Evolutionary conservation across 2,888 invertebrate genomes (phyloP).

Genomic region (Latrodectus hesperus): DNA sequence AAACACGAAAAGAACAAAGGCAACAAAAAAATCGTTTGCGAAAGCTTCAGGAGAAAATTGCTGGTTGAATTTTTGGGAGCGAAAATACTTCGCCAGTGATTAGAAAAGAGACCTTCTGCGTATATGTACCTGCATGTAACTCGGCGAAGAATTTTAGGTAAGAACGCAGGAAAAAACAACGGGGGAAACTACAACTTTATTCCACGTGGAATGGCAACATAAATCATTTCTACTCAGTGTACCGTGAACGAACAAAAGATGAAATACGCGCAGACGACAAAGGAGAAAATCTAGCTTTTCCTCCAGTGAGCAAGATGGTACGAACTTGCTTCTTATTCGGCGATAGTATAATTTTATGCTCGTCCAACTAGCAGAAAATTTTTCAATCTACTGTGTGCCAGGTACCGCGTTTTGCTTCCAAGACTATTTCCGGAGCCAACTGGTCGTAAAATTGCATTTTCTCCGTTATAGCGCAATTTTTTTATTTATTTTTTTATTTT

Average conservation of each 20-base stretch:
- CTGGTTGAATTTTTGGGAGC: slow-evolving; percentile 16
- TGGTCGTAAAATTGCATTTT: slow-evolving; percentile 68
- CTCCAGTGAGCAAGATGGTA: slow-evolving; percentile 27
- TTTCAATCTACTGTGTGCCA: slow-evolving; percentile 60
- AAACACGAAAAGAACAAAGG: neutral
- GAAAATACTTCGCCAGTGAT: slow-evolving; percentile 28
- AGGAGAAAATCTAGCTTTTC: slow-evolving; percentile 23
- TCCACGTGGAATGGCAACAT: slow-evolving; percentile 67
- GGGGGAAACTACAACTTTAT: slow-evolving; percentile 58
- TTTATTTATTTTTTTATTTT: neutral
- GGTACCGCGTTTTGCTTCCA: slow-evolving; percentile 43
- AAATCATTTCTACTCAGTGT: slow-evolving; percentile 63
- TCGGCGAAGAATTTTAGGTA: neutral
- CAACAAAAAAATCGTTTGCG: slow-evolving; percentile 14
- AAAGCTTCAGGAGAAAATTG: neutral
- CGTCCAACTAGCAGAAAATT: slow-evolving; percentile 67
- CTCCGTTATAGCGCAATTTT: slow-evolving; percentile 57
- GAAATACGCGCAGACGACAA: slow-evolving; percentile 35
- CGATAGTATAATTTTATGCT: slow-evolving; percentile 68
- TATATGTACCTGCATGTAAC: neutral
- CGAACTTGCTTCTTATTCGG: slow-evolving; percentile 11
- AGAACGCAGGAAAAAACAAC: slow-evolving; percentile 27
- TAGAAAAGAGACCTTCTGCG: slow-evolving; percentile 21
- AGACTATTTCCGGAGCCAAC: slow-evolving; percentile 65
- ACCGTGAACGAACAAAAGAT: slow-evolving; percentile 64